Base-by-base conservation (phyloP, 2,888 invertebrate species). In the Watsonalla binaria region DNA sequence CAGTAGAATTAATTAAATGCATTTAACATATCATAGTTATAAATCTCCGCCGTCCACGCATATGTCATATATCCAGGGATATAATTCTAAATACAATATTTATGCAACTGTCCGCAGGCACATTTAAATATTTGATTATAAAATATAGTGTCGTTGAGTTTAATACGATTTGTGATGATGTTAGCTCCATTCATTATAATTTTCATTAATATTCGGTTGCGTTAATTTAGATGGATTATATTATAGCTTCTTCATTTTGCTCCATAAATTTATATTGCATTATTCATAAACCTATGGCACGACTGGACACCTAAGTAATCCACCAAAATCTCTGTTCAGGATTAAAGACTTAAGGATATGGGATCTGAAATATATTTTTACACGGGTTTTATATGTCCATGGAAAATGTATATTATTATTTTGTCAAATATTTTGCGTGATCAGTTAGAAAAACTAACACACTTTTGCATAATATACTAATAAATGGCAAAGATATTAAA, bases 101-200 rank as follows among this genome's bases (percentile, higher is more conserved):
- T 53, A 65, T 63, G 66, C 63, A 62, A 61, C 61, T 63, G 60
- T 66, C 58, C 56, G 63, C 60, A 58, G 67, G 68, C 66, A 68
- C 77, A 86, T 86, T 86, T 86, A 70, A 86, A 86, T 86, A 84
- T 85, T 86, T 84, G 80, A 87, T 86, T 84, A 72, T 84, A 82
- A 86, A 86, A 79, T 80, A 68, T 65, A 62, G 54, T 61, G 58
- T 68, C 64, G 70, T 76, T 71, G 72, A 65, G 70, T 70, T 61
- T 67, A 73, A 74, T 73, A 70, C 64, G 61, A 71, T 70, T 72
- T 60, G 57, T 52, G 58, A 55, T 48, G 56, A 54, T 51, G 35
- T 24, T 9, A 34, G 34, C 47, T 35, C 35, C n/a, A 35, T 48
- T 35, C 47, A 35, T 35, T 47, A n/a, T 8, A n/a, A 35, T 34